Evolutionary conservation across 2,888 invertebrate genomes (phyloP).

Genomic region (Liodrosophila aerea): DNA sequence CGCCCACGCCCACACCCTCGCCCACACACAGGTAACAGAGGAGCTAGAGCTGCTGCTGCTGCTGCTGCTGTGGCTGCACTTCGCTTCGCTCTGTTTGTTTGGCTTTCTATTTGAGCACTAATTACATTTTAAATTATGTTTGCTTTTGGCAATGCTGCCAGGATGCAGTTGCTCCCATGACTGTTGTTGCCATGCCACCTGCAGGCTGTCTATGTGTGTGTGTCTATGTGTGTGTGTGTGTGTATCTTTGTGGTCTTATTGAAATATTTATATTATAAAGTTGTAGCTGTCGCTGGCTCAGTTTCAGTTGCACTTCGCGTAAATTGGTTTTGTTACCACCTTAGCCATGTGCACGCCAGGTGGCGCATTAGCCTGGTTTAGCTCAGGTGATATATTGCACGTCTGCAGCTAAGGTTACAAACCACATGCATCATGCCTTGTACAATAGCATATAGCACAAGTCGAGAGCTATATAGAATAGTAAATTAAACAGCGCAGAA

Average conservation of each 20-base stretch:
- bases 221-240: background rate
- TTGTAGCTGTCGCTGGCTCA: constrained; percentile 53
- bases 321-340: constrained; percentile 64
- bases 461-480: no score
- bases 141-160: constrained; percentile 64
- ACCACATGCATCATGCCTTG: background rate
- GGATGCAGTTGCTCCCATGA: constrained; percentile 49
- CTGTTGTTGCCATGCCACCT: constrained; percentile 37
- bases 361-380: no score
- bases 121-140: constrained; percentile 79
- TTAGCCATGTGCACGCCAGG: constrained; percentile 10
- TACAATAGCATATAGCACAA: no score
- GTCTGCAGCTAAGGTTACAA: no score
- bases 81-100: constrained; percentile 55
- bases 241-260: constrained; percentile 52
- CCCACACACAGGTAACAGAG: constrained; percentile 11
- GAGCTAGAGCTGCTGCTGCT: background rate
- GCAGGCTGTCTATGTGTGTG: constrained; percentile 10
- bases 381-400: no score
- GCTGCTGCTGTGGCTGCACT: background rate
- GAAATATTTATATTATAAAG: constrained; percentile 76
- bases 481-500: no score
- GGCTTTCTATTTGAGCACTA: constrained; percentile 78
- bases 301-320: constrained; percentile 53
- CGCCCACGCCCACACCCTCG: constrained; percentile 29